Evolutionary conservation across 2,888 invertebrate species (phyloP).

Genomic region (Sinopyrophorus schimmeli): DNA sequence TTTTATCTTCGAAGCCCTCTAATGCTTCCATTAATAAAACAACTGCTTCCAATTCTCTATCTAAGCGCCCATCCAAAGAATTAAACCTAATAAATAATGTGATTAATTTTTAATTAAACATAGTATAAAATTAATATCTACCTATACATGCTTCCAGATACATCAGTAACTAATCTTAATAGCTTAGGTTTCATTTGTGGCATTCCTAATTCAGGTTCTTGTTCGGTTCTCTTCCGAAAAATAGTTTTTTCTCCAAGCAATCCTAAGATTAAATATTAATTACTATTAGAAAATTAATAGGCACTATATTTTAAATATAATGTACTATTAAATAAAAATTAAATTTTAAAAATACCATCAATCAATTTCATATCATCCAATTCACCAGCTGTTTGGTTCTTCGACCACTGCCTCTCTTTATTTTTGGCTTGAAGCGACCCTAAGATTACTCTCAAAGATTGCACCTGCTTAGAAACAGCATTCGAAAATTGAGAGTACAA

Average conservation of each 20-base stretch:
- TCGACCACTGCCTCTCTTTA: conserved; percentile 91
- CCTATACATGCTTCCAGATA: conserved; percentile 97
- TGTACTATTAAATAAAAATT: no score
- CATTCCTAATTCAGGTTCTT: conserved; percentile 85
- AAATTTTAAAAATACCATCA: conserved; percentile 73
- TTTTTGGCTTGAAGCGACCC: conserved; percentile 89
- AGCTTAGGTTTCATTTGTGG: conserved; percentile 88
- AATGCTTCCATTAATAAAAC: conserved; percentile 91
- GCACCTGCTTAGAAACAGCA: conserved; percentile 80
- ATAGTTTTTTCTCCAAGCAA: conserved; percentile 91
- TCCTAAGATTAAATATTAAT: conserved; percentile 55
- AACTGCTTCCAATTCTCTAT: conserved; percentile 87
- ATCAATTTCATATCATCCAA: conserved; percentile 93
- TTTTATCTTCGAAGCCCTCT: conserved; percentile 84
- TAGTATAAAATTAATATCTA: conserved; percentile 40
- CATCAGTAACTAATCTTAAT: conserved; percentile 84
- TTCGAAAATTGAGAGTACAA: conserved; percentile 81
- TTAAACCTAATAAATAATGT: conserved; percentile 70
- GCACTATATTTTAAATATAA: not conserved
- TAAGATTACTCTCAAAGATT: conserved; percentile 82
- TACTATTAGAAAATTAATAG: no score
- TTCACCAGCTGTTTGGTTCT: conserved; percentile 94
- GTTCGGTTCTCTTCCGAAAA: conserved; percentile 81
- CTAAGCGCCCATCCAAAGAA: conserved; percentile 90
- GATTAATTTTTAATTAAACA: conserved; percentile 2